These are phyloP conservation scores for Nesoenas mayeri DNA, from an alignment of 2,113 vertebrate genomes.

Conservation along the genomic window DNA sequence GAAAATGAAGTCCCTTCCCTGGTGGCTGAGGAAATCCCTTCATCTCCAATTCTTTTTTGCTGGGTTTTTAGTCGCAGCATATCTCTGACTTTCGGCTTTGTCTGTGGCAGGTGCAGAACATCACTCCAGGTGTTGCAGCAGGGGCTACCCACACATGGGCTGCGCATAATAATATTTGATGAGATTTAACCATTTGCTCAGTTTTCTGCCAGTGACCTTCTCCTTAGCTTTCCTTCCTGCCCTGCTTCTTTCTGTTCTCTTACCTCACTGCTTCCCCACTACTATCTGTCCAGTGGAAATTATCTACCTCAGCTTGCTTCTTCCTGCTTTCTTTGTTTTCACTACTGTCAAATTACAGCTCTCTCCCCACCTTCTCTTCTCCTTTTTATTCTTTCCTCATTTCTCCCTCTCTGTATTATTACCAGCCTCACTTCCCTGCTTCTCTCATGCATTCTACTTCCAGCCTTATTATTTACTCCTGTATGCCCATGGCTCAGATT, in stretches of 20 bases:
- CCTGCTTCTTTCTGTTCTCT: not conserved
- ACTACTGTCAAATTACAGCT: not conserved
- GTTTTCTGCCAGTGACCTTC: not conserved
- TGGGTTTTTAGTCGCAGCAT: not conserved
- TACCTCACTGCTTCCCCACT: not conserved
- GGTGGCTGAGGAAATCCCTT: not conserved
- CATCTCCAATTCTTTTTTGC: not conserved
- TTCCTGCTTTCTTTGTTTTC: not conserved
- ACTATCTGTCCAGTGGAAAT: not conserved
- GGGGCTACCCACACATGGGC: accelerated
- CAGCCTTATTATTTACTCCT: not conserved
- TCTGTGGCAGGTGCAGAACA: not conserved
- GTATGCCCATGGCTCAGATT: not conserved
- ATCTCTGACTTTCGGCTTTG: not conserved
- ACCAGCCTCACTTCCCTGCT: not conserved
- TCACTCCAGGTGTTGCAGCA: not conserved
- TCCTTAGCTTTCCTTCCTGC: not conserved
- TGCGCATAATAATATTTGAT: not conserved
- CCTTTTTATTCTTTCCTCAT: not conserved
- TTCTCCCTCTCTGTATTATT: not conserved
- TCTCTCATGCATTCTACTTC: not conserved
- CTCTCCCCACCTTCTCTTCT: not conserved
- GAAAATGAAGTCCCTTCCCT: not conserved
- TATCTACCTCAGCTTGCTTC: not conserved
- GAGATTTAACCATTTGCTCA: not conserved